Percentiles rank a stretch among this genome's conserved stretches.
phyloP scores from a whole-genome alignment of 2,797 vertebrate species.

The Vespertilio murinus region DNA sequence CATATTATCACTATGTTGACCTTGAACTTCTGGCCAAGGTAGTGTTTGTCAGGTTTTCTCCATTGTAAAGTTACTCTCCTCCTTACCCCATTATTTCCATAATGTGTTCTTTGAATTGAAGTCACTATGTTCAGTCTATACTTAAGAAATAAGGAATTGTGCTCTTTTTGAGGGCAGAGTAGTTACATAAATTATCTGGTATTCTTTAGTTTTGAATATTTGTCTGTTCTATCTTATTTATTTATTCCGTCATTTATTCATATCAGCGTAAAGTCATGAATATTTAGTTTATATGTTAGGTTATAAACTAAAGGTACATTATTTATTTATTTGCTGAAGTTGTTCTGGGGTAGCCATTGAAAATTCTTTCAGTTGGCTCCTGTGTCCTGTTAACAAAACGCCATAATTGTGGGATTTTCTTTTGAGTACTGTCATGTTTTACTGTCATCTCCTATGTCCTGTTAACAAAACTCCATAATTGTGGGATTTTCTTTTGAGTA shows the following conservation, averaged over 20 bases:
- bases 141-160: neutral
- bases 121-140: neutral
- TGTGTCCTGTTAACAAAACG: neutral
- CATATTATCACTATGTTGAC: neutral
- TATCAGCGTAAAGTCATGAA: neutral
- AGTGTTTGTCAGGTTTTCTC: neutral
- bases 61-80: neutral
- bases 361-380: neutral
- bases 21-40: neutral
- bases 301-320: neutral
- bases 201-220: neutral
- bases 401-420: neutral
- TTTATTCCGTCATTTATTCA: neutral
- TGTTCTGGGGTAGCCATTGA: neutral
- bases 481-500: neutral
- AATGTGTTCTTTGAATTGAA: neutral
- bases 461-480: neutral
- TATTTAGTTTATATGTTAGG: constrained; percentile 1
- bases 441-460: neutral
- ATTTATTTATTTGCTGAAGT: neutral
- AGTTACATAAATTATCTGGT: neutral
- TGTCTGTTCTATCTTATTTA: neutral
- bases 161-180: neutral
- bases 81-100: neutral
- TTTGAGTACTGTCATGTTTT: neutral